phyloP scores from a whole-genome alignment of 2,797 vertebrate species.

The Dermochelys coriacea region DNA sequence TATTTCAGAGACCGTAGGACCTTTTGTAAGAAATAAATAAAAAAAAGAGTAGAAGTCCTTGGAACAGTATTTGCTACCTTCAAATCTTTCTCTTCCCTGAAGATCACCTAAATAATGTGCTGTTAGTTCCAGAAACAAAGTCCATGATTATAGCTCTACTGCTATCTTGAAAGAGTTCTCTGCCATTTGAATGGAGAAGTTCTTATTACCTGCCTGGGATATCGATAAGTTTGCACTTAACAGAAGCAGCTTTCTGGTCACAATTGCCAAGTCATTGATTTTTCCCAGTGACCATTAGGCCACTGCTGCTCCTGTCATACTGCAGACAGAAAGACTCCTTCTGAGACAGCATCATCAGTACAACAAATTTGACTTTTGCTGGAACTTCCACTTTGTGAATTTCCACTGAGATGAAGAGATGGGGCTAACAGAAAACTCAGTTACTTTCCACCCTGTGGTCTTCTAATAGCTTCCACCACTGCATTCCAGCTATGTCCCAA shows the following conservation, averaged over 20 bases:
- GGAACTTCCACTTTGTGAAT: constrained; percentile 34
- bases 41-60: background rate
- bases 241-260: constrained; percentile 62
- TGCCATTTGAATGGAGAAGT: constrained; percentile 50
- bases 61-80: background rate
- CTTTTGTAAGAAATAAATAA: background rate
- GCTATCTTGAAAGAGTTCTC: constrained; percentile 58
- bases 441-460: constrained; percentile 1
- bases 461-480: constrained; percentile 25
- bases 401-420: background rate
- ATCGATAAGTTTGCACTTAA: constrained; percentile 67
- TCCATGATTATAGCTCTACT: constrained; percentile 60
- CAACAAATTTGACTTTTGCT: constrained; percentile 33
- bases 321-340: constrained; percentile 22
- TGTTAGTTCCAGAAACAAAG: constrained; percentile 56
- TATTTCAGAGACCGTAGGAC: background rate
- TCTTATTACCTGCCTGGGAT: constrained; percentile 61
- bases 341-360: background rate
- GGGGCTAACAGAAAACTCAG: background rate
- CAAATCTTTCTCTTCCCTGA: background rate
- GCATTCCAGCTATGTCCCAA: background rate
- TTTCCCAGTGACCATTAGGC: constrained; percentile 47
- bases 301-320: constrained; percentile 50
- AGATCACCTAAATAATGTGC: constrained; percentile 50
- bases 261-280: constrained; percentile 69